Conservation (phyloP, 92 coral and sea anemone species). For the Anthopleura xanthogrammica region DNA sequence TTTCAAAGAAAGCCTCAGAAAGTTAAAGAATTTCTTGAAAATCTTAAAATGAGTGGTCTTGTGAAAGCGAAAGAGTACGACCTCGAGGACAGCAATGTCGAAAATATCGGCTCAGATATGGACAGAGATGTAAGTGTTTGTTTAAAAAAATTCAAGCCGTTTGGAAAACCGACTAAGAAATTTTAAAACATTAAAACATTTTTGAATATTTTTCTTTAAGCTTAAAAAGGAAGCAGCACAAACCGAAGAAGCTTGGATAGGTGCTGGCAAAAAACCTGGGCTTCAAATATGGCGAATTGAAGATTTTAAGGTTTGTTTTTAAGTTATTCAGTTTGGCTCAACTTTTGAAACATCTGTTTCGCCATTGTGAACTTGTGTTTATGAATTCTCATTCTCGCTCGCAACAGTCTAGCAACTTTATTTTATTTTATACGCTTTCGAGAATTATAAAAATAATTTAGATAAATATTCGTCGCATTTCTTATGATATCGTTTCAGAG, state of each 20-base stretch:
- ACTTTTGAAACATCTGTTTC: neutral
- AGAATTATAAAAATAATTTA: neutral
- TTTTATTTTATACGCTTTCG: neutral
- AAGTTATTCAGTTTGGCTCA: neutral
- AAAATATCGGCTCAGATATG: conserved; percentile 79
- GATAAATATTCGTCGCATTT: too few species aligned
- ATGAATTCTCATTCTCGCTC: neutral
- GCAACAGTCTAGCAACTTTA: too few species aligned
- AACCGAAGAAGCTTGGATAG: conserved; percentile 82
- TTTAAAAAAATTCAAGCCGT: neutral
- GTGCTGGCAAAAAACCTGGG: conserved; percentile 74
- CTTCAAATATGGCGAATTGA: conserved; percentile 90
- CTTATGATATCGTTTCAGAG: too few species aligned
- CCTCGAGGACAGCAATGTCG: conserved; percentile 87
- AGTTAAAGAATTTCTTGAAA: neutral
- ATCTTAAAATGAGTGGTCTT: conserved; percentile 68
- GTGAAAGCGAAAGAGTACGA: conserved; percentile 79
- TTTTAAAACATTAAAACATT: neutral
- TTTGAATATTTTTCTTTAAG: conserved; percentile 27
- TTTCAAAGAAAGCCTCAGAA: too few species aligned
- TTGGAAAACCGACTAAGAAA: neutral
- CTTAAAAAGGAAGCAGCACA: conserved; percentile 69
- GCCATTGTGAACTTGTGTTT: neutral
- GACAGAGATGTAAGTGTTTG: conserved; percentile 73
- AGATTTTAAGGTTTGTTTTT: conserved; percentile 66